Evolutionary conservation across 1,140 invertebrate genomes (phyloP).

Genomic region (Drosophila carrolli): DNA sequence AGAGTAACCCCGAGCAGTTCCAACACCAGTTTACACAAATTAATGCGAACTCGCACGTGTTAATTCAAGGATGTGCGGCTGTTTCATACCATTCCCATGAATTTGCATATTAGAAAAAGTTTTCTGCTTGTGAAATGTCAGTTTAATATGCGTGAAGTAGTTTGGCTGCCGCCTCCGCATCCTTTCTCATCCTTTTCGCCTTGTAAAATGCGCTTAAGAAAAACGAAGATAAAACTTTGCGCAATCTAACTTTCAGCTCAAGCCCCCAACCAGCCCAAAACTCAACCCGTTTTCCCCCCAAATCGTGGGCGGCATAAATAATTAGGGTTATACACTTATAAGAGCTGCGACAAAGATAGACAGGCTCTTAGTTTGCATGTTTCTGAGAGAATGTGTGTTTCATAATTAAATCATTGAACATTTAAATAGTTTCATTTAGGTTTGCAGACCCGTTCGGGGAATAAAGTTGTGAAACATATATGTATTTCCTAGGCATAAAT

Average conservation of each 20-base stretch:
- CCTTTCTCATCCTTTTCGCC: conserved; percentile 27
- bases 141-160: conserved; percentile 82
- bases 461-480: background rate
- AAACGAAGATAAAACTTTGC: conserved; percentile 67
- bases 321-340: conserved; percentile 52
- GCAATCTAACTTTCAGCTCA: conserved; percentile 54
- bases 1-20: conserved; percentile 36
- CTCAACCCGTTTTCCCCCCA: conserved; percentile 1
- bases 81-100: conserved; percentile 63
- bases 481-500: conserved; percentile 4
- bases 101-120: conserved; percentile 83
- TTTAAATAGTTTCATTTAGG: conserved; percentile 32
- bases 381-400: conserved; percentile 15
- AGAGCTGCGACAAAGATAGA: conserved; percentile 32
- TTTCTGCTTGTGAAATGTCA: conserved; percentile 78
- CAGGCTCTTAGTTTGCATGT: conserved; percentile 15
- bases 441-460: background rate
- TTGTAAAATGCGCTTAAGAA: conserved; percentile 63
- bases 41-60: conserved; percentile 81
- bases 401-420: conserved; percentile 47
- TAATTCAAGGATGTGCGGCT: conserved; percentile 77
- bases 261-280: background rate
- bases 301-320: conserved; percentile 70
- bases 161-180: conserved; percentile 34
- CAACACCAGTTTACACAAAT: conserved; percentile 74